Base-by-base conservation (phyloP, 2,113 vertebrate species). In the Catharus minimus region DNA sequence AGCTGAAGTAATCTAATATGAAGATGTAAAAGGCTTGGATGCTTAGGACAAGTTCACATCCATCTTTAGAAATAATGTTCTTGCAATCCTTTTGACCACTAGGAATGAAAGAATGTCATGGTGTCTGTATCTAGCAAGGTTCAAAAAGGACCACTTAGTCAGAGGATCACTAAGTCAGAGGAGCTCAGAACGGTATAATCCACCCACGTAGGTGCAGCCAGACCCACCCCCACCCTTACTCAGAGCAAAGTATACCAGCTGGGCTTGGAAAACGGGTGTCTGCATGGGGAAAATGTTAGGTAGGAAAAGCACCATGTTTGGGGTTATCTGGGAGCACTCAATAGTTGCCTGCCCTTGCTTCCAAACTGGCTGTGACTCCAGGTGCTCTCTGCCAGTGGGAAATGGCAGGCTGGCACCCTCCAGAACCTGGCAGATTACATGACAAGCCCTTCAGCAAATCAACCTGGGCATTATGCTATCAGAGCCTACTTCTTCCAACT, bases 21-120 rank as follows among this genome's bases (percentile, higher is more conserved):
- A 93, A 89, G 60, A 91, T 78, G 53, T 53, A 83, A 90, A 91
- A 72, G 56, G 13, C 36, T 91, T 33, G 20, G 47, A 52, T 86
- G 52, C 44, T 44, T 77, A 33, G 30, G 26, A 65, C 47, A 74
- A 67, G 44, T 81, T 93, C 76, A 81, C 41, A 88, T 86, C 64
- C 64, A 64, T 46, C 72, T 64, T 60, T 36, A 67, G 28, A n/a
- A 89, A 76, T 55, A 77, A 52, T 8, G 14, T 57, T 77, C 43
- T 32, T 81, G 24, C 68, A 57, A 57, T 79, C 58, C 73, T 94
- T 73, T 74, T 83, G 68, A 64, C 75, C 86, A 32, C 17, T 32
- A 44, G 13, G 32, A 91, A 80, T 82, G 56, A 74, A 77, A 88
- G 27, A 74, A 64, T 16, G 26, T 14, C 30, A 20, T 16, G 15